Evolutionary conservation across 2,113 vertebrate genomes (phyloP).

Genomic region (Sciurus niger): DNA sequence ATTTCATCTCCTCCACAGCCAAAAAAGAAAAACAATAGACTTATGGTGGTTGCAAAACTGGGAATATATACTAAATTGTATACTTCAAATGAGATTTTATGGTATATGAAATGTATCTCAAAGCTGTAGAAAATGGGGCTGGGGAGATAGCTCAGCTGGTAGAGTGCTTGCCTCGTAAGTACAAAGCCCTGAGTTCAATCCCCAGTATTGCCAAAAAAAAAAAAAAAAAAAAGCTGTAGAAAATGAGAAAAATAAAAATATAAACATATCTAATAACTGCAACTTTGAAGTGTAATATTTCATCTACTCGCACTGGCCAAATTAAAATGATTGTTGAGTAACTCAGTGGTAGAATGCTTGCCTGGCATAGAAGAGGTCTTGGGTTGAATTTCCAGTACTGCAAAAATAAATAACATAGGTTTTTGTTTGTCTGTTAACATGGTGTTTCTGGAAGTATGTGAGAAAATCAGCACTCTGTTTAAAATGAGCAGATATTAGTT

Average conservation of each 20-base stretch:
- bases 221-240: no score
- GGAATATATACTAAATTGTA: neutral
- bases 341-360: neutral
- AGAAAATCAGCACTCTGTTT: no score
- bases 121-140: neutral
- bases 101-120: neutral
- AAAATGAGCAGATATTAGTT: no score
- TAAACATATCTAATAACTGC: neutral
- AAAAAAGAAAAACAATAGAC: neutral
- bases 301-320: neutral
- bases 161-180: no score
- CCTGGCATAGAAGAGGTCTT: neutral
- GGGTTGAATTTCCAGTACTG: neutral
- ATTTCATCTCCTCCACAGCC: neutral
- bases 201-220: no score
- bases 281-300: slow-evolving; percentile 50
- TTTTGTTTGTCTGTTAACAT: no score
- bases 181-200: no score
- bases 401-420: no score
- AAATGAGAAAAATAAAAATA: neutral
- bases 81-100: slow-evolving; percentile 11
- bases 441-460: no score
- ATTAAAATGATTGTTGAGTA: neutral
- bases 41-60: neutral
- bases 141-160: no score